Evolutionary conservation across 2,888 invertebrate species (phyloP).

Genomic region (Limnephilus lunatus): DNA sequence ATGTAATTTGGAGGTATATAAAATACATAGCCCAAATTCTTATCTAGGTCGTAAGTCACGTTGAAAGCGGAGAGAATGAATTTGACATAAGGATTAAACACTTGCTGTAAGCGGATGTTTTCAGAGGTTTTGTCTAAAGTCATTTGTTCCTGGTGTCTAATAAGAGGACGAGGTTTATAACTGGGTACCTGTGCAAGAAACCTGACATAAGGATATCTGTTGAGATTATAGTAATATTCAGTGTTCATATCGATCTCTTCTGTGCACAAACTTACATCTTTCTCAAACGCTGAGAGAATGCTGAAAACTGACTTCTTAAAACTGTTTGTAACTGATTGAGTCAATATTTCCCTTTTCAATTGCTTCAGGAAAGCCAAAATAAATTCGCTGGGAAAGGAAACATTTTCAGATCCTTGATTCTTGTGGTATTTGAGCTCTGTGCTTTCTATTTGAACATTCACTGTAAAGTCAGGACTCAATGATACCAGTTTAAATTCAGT

Average conservation of each 20-base stretch:
- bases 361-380: conserved; percentile 24
- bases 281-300: conserved; percentile 29
- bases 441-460: not conserved
- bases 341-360: conserved; percentile 6
- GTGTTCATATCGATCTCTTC: conserved; percentile 45
- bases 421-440: conserved; percentile 10
- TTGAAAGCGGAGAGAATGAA: conserved; percentile 35
- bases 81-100: not conserved
- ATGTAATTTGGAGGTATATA: conserved; percentile 7
- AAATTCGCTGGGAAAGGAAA: conserved; percentile 18
- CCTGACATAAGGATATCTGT: conserved; percentile 34
- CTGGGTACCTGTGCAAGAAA: conserved; percentile 24
- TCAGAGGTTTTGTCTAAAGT: conserved; percentile 4
- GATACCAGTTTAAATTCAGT: conserved; percentile 28
- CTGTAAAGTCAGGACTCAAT: not conserved
- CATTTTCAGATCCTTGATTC: not conserved
- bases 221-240: conserved; percentile 22
- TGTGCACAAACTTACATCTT: conserved; percentile 8
- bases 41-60: not conserved
- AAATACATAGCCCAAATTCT: not conserved
- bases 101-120: conserved; percentile 41
- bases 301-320: conserved; percentile 28
- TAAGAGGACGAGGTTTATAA: not conserved
- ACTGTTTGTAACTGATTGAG: not conserved
- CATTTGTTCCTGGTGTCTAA: not conserved